Evolutionary conservation across 2,888 invertebrate species (phyloP), one percentile per base, ranked within the genome.

Genomic region (Drepana falcataria): DNA sequence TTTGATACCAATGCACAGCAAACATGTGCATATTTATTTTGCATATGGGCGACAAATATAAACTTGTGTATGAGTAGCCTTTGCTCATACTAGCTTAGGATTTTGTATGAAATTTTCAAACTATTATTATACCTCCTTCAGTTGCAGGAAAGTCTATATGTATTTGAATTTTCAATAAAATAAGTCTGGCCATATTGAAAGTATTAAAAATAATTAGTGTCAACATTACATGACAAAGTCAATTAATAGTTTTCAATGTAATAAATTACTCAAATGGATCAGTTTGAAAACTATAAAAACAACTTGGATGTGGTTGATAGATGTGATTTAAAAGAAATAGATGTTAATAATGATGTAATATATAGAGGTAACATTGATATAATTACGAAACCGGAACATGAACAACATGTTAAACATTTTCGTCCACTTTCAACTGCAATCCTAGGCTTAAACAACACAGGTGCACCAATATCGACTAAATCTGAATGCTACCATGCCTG

Each of bases 381-480:
- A 51, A 55, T 78, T 48, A 67, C 64, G 44, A 64, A 67, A 57
- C 55, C 55, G 48, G 56, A 49, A 52, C 35, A 34, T 54, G 53
- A 55, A 44, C 53, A 65, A 54, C 49, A 59, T 53, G 52, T 51
- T 47, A 63, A 65, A 44, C 51, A 52, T 35, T 59, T 56, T 49
- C 75, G 65, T 40, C 73, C 81, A 9, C 63, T 90, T 52, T 86
- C 82, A 51, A 77, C 85, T 55, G 79, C 87, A 53, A 59, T 85
- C 48, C 57, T 90, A 34, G 91, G 91, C 4, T 54, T 82, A 34
- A 69, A 85, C 47, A 91, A 91, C 58, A 90, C 90, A 58, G 70
- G 68, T 56, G 74, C 78, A 44, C 81, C 86, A 35, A 47, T 79
- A 6, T 71, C 77, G 37, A 51, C 56, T 2, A 63, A 80, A 35